Evolutionary conservation across 92 coral and sea anemone genomes (phyloP).

Genomic region (Nematostella vectensis): DNA sequence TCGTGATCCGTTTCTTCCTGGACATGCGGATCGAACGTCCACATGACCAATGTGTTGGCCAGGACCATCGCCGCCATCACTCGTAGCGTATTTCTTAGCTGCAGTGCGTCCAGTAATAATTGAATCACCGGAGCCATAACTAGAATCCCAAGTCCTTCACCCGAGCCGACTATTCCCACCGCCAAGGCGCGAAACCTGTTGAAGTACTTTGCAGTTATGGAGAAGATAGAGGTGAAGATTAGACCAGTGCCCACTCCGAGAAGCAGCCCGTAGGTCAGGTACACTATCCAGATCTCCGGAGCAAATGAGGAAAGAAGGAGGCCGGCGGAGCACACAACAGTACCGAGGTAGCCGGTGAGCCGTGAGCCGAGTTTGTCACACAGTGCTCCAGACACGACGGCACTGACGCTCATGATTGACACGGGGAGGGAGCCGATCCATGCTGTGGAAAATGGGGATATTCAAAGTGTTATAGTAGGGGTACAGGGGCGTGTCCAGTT

Average conservation of each 20-base stretch:
- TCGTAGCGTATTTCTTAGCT: constrained; percentile 13
- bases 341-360: constrained; percentile 5
- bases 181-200: constrained; percentile 19
- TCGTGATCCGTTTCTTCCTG: neutral
- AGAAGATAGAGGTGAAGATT: constrained; percentile 12
- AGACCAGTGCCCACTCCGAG: constrained; percentile 23
- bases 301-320: constrained; percentile 23
- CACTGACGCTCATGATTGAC: neutral
- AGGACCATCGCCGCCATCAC: constrained; percentile 7
- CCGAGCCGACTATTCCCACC: constrained; percentile 21
- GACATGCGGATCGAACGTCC: neutral
- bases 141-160: constrained; percentile 20
- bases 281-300: constrained; percentile 10
- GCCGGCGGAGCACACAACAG: constrained; percentile 12
- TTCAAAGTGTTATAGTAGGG: neutral
- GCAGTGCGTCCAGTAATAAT: constrained; percentile 12
- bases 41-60: neutral
- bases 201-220: constrained; percentile 17
- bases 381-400: neutral
- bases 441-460: constrained; percentile 1
- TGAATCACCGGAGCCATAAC: constrained; percentile 22
- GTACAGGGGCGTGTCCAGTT: neutral
- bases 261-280: constrained; percentile 17
- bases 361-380: neutral
- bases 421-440: constrained; percentile 3